phyloP scores from a whole-genome alignment of 1,140 invertebrate genomes.

The Tetragonula clypearis region DNA sequence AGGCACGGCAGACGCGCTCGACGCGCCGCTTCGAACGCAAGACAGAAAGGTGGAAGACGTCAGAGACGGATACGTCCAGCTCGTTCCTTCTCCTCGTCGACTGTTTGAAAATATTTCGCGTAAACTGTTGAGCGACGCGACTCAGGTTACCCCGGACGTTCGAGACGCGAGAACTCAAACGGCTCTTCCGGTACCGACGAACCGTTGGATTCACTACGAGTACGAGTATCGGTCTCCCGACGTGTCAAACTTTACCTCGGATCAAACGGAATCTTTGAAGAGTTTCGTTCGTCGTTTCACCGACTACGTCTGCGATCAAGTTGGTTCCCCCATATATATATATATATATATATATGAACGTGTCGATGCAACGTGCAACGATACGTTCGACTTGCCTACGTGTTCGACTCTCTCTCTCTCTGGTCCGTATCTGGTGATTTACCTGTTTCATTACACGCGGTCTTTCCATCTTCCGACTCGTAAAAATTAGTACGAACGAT shows the following conservation, averaged over 20 bases:
- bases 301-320: constrained; percentile 74
- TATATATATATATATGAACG: no score
- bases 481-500: no score
- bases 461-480: no score
- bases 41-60: constrained; percentile 82
- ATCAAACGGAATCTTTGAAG: constrained; percentile 77
- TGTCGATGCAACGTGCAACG: no score
- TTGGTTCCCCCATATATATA: constrained; percentile 51
- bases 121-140: constrained; percentile 60
- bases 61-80: constrained; percentile 86
- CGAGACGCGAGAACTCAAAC: constrained; percentile 85
- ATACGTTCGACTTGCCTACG: no score
- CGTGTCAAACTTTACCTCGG: constrained; percentile 79
- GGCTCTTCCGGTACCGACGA: constrained; percentile 84
- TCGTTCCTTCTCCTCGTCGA: constrained; percentile 83
- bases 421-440: no score
- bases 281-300: constrained; percentile 66
- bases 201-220: constrained; percentile 85
- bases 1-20: constrained; percentile 62
- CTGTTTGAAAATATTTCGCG: constrained; percentile 83
- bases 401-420: no score
- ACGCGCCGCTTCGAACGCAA: constrained; percentile 47
- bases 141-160: constrained; percentile 79
- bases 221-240: constrained; percentile 72
- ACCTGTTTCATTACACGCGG: no score